Conservation (phyloP, 2,888 invertebrate species). For the Galerucella calmariensis region DNA sequence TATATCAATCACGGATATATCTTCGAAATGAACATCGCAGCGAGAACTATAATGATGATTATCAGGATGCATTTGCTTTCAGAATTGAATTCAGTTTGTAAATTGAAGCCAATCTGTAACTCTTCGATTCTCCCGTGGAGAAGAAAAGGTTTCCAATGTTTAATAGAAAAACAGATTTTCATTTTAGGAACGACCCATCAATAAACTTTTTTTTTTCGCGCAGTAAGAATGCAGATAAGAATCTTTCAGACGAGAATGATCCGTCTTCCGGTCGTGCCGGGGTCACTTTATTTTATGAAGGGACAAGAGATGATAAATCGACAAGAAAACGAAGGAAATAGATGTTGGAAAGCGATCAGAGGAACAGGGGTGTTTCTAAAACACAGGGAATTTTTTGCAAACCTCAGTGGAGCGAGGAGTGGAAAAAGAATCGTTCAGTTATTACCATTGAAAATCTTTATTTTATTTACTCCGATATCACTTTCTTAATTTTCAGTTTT, state of each 20-base stretch:
- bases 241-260: conserved; percentile 31
- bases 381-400: too few species aligned
- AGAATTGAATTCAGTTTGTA: background rate
- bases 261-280: conserved; percentile 29
- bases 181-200: conserved; percentile 33
- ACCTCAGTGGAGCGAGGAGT: too few species aligned
- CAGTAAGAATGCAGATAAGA: conserved; percentile 34
- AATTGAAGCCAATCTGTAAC: conserved; percentile 1
- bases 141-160: conserved; percentile 27
- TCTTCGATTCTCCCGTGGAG: background rate
- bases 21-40: too few species aligned
- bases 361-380: conserved; percentile 6
- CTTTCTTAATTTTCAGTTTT: too few species aligned
- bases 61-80: too few species aligned
- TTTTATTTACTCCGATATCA: too few species aligned
- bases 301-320: conserved; percentile 35
- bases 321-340: conserved; percentile 27
- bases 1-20: too few species aligned
- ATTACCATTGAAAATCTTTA: too few species aligned
- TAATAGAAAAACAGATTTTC: conserved; percentile 37
- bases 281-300: conserved; percentile 35
- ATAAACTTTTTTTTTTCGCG: conserved; percentile 31
- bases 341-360: conserved; percentile 23
- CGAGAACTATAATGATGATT: too few species aligned
- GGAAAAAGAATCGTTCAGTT: too few species aligned